These are phyloP conservation scores for Parotocinclus haroldoi DNA, from an alignment of 2,797 vertebrate species.

Conservation along the genomic window DNA sequence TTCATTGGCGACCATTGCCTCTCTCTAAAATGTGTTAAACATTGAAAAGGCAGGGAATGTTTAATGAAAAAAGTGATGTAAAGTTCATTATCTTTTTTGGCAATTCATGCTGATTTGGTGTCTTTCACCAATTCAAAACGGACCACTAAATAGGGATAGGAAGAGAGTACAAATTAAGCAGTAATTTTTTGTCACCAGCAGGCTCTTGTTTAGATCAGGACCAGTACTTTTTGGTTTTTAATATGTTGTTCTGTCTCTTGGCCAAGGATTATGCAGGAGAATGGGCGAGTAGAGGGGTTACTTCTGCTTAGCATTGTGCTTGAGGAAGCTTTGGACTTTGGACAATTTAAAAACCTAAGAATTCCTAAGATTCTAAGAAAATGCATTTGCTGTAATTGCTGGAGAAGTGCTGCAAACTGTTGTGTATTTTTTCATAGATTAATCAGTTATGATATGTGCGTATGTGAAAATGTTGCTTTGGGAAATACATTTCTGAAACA, in stretches of 20 bases:
- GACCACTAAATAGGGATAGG: constrained; percentile 28
- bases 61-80: not conserved
- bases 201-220: constrained; percentile 61
- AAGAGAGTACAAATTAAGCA: constrained; percentile 21
- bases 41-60: not conserved
- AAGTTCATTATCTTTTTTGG: constrained; percentile 9
- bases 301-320: constrained; percentile 38
- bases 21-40: not conserved
- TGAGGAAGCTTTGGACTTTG: constrained; percentile 38
- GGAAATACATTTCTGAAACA: constrained; percentile 1
- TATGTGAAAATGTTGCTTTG: not conserved
- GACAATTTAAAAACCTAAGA: constrained; percentile 48
- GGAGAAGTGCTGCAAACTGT: not conserved
- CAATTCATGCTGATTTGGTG: not conserved
- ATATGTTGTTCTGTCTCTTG: constrained; percentile 60
- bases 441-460: not conserved
- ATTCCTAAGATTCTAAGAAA: constrained; percentile 20
- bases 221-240: constrained; percentile 59
- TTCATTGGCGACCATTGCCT: not conserved
- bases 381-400: no score
- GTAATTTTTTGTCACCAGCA: constrained; percentile 43
- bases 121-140: constrained; percentile 25
- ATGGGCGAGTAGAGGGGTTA: constrained; percentile 10
- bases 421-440: constrained; percentile 1
- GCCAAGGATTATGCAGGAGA: constrained; percentile 43